Evolutionary conservation across 2,113 vertebrate genomes (phyloP).

Genomic region (Saguinus midas): DNA sequence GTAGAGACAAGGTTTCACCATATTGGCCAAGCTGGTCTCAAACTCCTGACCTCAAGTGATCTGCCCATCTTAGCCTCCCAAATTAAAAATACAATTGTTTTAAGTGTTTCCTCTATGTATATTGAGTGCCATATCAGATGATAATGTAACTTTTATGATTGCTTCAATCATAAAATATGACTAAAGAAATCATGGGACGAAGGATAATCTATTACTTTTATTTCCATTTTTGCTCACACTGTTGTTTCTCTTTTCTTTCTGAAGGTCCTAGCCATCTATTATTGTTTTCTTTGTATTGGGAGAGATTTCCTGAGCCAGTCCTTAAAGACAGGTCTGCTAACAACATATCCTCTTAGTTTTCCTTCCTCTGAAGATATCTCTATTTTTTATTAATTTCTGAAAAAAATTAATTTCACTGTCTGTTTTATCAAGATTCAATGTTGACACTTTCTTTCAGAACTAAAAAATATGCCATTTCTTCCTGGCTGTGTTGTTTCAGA

Average conservation of each 20-base stretch:
- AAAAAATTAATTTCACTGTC: neutral
- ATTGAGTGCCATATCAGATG: neutral
- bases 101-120: neutral
- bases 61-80: too few species aligned
- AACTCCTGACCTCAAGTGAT: too few species aligned
- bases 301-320: neutral
- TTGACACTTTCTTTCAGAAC: slow-evolving; percentile 40
- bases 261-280: neutral
- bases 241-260: neutral
- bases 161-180: neutral
- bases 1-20: too few species aligned
- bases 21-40: too few species aligned
- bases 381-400: neutral
- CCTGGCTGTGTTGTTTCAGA: neutral
- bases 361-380: neutral
- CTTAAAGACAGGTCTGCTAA: neutral
- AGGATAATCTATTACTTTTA: neutral
- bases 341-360: neutral
- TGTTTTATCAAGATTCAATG: neutral
- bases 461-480: neutral
- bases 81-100: neutral
- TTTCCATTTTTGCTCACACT: neutral
- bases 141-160: neutral
- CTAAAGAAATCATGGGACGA: neutral
- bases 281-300: neutral